Conservation (phyloP, 2,797 vertebrate genomes). For the Acanthiza pusilla region DNA sequence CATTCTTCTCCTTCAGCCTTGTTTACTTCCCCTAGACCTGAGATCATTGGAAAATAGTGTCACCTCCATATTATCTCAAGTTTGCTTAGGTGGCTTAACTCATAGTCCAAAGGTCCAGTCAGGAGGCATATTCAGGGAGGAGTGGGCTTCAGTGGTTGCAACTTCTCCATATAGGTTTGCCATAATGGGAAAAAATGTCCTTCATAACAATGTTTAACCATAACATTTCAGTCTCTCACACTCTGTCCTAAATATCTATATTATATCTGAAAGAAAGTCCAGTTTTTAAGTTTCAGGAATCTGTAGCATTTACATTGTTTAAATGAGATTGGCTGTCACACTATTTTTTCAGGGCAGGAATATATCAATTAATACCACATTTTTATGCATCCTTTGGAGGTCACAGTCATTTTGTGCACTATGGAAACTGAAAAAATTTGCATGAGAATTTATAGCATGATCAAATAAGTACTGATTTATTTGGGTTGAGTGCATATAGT, state of each 20-base stretch:
- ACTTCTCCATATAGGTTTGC: not conserved
- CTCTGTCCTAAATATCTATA: not conserved
- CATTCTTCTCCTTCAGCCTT: not conserved
- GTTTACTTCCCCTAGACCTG: not conserved
- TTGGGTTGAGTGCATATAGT: not conserved
- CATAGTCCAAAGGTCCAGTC: not conserved
- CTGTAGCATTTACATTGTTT: not conserved
- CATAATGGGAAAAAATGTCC: not conserved
- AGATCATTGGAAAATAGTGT: not conserved
- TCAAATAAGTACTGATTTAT: not conserved
- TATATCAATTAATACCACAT: not conserved
- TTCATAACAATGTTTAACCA: not conserved
- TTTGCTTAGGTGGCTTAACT: not conserved
- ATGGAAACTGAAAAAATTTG: not conserved
- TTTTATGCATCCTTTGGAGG: not conserved
- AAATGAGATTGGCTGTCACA: not conserved
- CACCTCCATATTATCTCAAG: not conserved
- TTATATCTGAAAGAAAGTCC: not conserved
- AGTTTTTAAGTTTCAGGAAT: not conserved
- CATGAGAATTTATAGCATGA: not conserved
- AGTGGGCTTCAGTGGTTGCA: fast-evolving
- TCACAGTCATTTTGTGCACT: not conserved
- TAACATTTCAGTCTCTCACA: not conserved
- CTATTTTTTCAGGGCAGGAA: not conserved
- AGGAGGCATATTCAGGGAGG: not conserved